Conservation (phyloP, 2,888 invertebrate genomes). For the Melikaiella ostensackeni region DNA sequence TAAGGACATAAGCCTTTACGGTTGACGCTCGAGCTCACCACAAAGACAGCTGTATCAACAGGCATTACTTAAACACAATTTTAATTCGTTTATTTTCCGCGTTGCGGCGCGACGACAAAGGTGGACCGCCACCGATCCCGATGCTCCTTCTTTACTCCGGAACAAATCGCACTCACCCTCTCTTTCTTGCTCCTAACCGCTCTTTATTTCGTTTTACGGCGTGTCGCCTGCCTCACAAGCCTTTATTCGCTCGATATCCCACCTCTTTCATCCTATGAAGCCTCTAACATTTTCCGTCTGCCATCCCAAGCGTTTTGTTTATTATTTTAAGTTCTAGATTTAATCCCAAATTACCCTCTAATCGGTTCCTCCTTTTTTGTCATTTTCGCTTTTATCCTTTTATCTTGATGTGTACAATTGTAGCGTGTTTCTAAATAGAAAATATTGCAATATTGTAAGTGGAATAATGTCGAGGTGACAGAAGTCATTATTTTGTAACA, state of each 20-base stretch:
- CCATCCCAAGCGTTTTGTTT: slow-evolving; percentile 34
- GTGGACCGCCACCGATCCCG: slow-evolving; percentile 55
- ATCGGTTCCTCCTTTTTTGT: slow-evolving; percentile 11
- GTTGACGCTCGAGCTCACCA: slow-evolving; percentile 54
- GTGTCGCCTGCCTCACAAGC: slow-evolving; percentile 36
- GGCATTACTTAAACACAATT: slow-evolving; percentile 66
- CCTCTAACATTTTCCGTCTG: slow-evolving; percentile 12
- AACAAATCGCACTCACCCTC: slow-evolving; percentile 27
- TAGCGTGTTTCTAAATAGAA: background rate
- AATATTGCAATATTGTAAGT: slow-evolving; percentile 9
- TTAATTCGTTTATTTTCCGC: slow-evolving; percentile 61
- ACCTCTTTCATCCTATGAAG: slow-evolving; percentile 23
- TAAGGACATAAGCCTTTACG: slow-evolving; percentile 40
- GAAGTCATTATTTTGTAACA: slow-evolving; percentile 24
- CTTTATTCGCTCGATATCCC: slow-evolving; percentile 40
- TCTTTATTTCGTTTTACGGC: slow-evolving; percentile 37
- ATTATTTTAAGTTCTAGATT: slow-evolving; percentile 35
- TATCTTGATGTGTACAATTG: background rate
- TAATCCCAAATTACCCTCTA: slow-evolving; percentile 24
- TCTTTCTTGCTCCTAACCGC: slow-evolving; percentile 29
- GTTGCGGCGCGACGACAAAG: slow-evolving; percentile 54
- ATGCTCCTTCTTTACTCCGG: slow-evolving; percentile 48
- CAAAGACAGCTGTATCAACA: slow-evolving; percentile 72
- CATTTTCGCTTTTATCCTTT: background rate
- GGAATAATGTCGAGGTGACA: slow-evolving; percentile 19